Conservation (phyloP, 2,113 vertebrate species). For the Eurystomus gularis region DNA sequence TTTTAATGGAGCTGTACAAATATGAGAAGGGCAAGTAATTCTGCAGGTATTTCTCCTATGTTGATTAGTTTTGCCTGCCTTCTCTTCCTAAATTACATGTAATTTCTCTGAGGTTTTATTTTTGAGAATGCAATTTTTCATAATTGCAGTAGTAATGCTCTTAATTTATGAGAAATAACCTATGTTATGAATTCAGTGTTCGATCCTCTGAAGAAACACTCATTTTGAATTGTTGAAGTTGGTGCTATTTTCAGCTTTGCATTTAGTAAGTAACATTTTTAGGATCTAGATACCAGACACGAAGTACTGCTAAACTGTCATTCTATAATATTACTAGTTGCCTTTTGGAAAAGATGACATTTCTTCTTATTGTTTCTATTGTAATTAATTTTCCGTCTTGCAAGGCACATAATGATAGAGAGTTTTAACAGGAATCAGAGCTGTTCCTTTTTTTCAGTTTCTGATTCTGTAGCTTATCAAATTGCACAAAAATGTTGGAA, state of each 20-base stretch:
- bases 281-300: background rate
- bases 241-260: background rate
- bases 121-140: background rate
- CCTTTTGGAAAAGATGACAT: background rate
- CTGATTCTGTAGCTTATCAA: background rate
- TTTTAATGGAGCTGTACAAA: background rate
- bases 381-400: background rate
- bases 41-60: background rate
- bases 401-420: background rate
- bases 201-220: background rate
- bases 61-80: background rate
- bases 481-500: background rate
- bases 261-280: background rate
- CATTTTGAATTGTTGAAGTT: background rate
- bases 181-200: background rate
- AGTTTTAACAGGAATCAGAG: background rate
- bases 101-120: background rate
- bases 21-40: background rate
- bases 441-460: background rate
- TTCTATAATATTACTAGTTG: background rate
- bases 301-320: background rate
- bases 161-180: background rate
- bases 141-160: background rate
- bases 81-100: background rate
- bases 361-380: background rate